phyloP scores from a whole-genome alignment of 2,113 vertebrate species.

The Sinocyclocheilus anshuiensis region DNA sequence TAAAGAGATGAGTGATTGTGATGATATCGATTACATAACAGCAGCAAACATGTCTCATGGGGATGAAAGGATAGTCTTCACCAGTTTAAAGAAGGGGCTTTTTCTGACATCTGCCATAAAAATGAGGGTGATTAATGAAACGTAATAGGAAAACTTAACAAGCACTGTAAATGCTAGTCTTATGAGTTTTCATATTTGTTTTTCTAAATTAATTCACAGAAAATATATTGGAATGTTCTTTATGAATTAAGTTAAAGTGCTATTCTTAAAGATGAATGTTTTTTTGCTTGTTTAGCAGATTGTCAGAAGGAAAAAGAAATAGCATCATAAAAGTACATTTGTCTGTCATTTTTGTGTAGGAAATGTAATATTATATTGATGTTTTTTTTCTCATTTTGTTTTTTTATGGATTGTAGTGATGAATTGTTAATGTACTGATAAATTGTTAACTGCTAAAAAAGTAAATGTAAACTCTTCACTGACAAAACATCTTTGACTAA shows the following conservation, averaged over 20 bases:
- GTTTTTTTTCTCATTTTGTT: not conserved
- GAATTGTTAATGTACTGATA: not conserved
- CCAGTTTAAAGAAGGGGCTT: too few species aligned
- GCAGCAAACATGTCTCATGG: too few species aligned
- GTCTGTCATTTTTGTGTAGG: not conserved
- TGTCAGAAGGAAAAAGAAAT: not conserved
- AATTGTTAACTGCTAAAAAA: not conserved
- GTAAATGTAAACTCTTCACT: not conserved
- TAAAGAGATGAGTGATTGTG: not conserved
- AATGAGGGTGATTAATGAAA: not conserved
- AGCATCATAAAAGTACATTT: not conserved
- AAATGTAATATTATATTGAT: not conserved
- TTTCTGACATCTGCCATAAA: not conserved
- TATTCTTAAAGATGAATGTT: not conserved
- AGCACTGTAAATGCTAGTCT: not conserved
- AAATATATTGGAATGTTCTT: not conserved
- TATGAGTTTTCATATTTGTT: not conserved
- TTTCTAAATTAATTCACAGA: not conserved
- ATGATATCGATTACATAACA: too few species aligned
- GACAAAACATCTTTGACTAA: too few species aligned
- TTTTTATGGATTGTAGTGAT: not conserved
- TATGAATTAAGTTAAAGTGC: not conserved
- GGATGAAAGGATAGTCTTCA: too few species aligned
- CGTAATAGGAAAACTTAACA: not conserved
- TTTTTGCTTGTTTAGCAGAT: not conserved